Evolutionary conservation across 2,113 vertebrate species (phyloP), one percentile per base, ranked within the genome.

Genomic region (Lucifuga dentata): DNA sequence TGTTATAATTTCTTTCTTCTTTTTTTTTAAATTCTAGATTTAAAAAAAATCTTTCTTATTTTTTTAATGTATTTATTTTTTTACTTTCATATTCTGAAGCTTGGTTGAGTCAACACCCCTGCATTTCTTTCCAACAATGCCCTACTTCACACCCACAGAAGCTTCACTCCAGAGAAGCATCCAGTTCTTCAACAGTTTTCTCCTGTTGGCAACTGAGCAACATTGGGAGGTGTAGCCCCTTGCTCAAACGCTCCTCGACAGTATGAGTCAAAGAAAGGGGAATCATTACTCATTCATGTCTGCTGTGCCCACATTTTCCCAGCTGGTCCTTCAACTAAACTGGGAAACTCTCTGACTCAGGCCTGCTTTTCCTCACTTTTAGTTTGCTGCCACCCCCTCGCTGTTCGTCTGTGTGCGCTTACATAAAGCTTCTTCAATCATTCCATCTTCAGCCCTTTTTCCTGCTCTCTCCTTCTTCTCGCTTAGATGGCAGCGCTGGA

Each of bases 401-500:
- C 52, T 56, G 16, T 69, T 50, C 67, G 55, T 56, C 51, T 78
- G 17, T 49, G 21, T 68, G 24, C 66, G 56, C 48, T 70, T n/a
- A 0, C 40, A n/a, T 66, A 56, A 68, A 58, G 38, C 11, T n/a
- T 12, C 38, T 40, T 3, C 38, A 40, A 11, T 60, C 64, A 52
- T 46, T 26, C 12, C 10, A 3, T 58, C 52, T 19, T 16, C 45
- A 13, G 39, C n/a, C 33, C 3, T 23, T 57, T 52, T 62, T 5
- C 36, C 51, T 66, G 17, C 17, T 46, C 44, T 38, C 29, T 58
- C 58, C 73, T 63, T 62, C 68, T 58, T 52, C 15, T 45, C 35
- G 21, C 41, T 73, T 69, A 89, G 86, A 21, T 91, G 83, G 69
- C 65, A 75, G 69, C 86, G 48, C 85, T 82, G 82, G 83, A 93